Evolutionary conservation across 2,888 invertebrate species (phyloP), one percentile per base, ranked within the genome.

Genomic region (Eugnorisma glareosa): DNA sequence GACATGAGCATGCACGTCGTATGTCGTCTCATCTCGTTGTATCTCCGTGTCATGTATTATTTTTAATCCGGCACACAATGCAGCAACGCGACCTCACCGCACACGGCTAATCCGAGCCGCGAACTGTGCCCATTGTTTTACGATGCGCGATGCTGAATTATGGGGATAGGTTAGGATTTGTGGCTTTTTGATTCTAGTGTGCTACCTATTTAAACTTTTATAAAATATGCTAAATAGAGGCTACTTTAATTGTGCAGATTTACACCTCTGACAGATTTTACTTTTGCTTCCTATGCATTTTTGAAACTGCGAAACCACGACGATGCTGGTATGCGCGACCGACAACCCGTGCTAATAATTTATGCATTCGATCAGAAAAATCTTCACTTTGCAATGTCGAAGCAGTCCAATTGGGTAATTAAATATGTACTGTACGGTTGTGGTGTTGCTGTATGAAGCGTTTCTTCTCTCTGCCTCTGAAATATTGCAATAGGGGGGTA

Each of bases 61-160:
- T 93, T 94, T 94, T 93, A 94, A 93, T 94, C 92, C 90, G 83
- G 88, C 87, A 84, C 84, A 91, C 93, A 92, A 92, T 92, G 89
- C 89, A 86, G 84, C 89, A 85, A 89, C 90, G 90, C 92, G 90
- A 90, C 90, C 90, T 89, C 91, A 86, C 79, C 88, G 91, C 90
- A 87, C 89, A 66, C 90, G 82, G 93, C 93, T 94, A 94, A 93
- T 94, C 94, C 92, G 88, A 84, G 80, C 61, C 69, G 31, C n/a
- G 67, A 45, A 35, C 70, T 64, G 84, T 87, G 73, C 77, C 73
- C 91, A 86, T 79, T 88, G 81, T 82, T 63, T 15, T 51, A 82
- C 72, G 79, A 76, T 73, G 51, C 59, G 69, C 70, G 77, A 75
- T 73, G 28, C 67, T 63, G 48, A 35, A 54, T 59, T 76, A 73